These are phyloP conservation scores for Craterocephalus amniculus DNA, from an alignment of 2,797 vertebrate genomes.

Conservation along the genomic window DNA sequence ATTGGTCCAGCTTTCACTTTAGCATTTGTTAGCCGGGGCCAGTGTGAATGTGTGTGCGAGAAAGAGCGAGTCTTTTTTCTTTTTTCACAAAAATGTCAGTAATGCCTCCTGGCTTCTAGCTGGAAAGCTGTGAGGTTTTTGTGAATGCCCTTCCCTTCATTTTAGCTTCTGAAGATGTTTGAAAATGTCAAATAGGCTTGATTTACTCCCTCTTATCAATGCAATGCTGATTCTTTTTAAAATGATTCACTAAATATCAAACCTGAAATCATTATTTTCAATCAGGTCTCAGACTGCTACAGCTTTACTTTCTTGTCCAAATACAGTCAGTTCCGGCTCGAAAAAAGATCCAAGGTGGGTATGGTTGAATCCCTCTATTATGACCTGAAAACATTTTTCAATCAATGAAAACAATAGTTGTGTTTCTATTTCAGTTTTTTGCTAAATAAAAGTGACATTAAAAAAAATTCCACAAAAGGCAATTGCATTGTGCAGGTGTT, in stretches of 20 bases:
- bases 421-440: too few relatives aligned
- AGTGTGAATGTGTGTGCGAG: constrained; percentile 4
- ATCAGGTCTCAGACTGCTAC: neutral
- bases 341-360: neutral
- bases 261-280: neutral
- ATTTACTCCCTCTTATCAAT: neutral
- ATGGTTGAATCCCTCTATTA: neutral
- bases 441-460: too few relatives aligned
- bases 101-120: constrained; percentile 62
- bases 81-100: constrained; percentile 64
- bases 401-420: too few relatives aligned
- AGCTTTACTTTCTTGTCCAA: neutral
- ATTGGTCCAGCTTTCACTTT: constrained; percentile 8
- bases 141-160: neutral
- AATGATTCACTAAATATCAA: neutral
- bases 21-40: constrained; percentile 12
- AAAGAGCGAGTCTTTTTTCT: constrained; percentile 59
- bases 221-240: neutral
- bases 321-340: neutral
- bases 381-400: neutral
- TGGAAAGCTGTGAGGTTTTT: constrained; percentile 33
- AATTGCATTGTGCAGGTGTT: too few relatives aligned
- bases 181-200: neutral
- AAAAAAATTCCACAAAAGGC: too few relatives aligned
- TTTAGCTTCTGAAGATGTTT: neutral